Percentiles rank a stretch among this genome's conserved stretches.
phyloP scores from a whole-genome alignment of 2,888 invertebrate species.

The Cephus runcator region DNA sequence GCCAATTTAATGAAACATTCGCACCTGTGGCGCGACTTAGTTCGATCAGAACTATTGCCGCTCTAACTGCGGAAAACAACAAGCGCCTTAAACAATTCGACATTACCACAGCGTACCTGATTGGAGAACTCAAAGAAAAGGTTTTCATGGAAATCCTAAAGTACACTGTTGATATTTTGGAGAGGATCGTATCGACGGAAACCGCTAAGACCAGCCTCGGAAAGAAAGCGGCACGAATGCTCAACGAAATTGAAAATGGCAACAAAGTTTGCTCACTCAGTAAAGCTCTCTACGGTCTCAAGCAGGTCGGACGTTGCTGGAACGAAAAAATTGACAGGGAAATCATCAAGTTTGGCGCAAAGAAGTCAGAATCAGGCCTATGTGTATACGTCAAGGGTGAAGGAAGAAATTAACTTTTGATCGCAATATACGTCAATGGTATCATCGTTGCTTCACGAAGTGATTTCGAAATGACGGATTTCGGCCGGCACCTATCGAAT shows the following conservation, averaged over 20 bases:
- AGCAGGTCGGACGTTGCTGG: too few species aligned
- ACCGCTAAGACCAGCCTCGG: not conserved
- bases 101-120: slow-evolving; percentile 12
- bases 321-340: too few species aligned
- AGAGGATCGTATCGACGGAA: not conserved
- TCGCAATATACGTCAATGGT: slow-evolving; percentile 37
- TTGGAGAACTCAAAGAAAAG: slow-evolving; percentile 9
- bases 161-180: slow-evolving; percentile 1
- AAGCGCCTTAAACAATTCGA: slow-evolving; percentile 15
- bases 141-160: slow-evolving; percentile 16
- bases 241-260: not conserved
- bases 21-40: slow-evolving; percentile 14
- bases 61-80: slow-evolving; percentile 7
- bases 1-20: slow-evolving; percentile 17
- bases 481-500: too few species aligned
- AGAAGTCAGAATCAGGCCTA: slow-evolving; percentile 4
- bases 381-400: slow-evolving; percentile 28
- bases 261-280: not conserved
- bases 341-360: too few species aligned
- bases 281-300: too few species aligned
- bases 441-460: too few species aligned
- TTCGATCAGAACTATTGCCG: slow-evolving; percentile 11
- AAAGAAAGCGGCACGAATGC: not conserved
- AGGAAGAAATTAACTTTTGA: slow-evolving; percentile 24
- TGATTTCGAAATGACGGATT: too few species aligned